phyloP scores from a whole-genome alignment of 2,113 vertebrate genomes.

The Sula dactylatra region DNA sequence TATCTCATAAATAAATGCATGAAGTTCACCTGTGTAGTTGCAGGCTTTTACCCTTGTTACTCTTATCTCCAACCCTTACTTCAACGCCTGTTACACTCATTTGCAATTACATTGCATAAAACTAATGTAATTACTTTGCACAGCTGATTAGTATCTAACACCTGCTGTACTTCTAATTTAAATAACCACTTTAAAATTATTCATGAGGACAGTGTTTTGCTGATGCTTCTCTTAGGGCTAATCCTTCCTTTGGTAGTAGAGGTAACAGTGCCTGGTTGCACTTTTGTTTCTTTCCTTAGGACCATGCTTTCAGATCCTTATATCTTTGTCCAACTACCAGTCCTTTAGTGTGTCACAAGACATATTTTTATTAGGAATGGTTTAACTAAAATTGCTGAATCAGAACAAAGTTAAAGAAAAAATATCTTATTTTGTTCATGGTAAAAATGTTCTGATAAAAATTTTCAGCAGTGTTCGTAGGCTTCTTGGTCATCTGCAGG shows the following conservation, averaged over 20 bases:
- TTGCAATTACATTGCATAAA: constrained; percentile 7
- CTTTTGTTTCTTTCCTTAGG: neutral
- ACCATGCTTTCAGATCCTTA: neutral
- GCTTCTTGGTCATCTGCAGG: neutral
- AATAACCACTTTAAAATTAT: constrained; percentile 34
- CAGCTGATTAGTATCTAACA: neutral
- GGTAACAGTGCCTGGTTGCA: neutral
- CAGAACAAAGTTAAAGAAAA: neutral
- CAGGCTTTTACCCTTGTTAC: neutral
- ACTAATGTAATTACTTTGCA: constrained; percentile 17
- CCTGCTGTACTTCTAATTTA: constrained; percentile 8
- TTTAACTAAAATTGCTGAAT: neutral
- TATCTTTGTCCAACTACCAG: neutral
- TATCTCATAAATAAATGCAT: neutral
- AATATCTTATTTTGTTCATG: neutral
- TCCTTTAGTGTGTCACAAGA: neutral
- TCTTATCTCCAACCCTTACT: neutral
- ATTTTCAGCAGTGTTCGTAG: neutral
- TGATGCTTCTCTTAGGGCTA: neutral
- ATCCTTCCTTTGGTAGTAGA: neutral
- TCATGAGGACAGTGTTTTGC: neutral
- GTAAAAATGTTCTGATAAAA: neutral
- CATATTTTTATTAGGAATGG: neutral
- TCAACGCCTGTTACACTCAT: neutral
- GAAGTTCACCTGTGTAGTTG: neutral